Evolutionary conservation across 2,888 invertebrate species (phyloP), one percentile per base, ranked within the genome.

Genomic region (Eubasilissa splendida): DNA sequence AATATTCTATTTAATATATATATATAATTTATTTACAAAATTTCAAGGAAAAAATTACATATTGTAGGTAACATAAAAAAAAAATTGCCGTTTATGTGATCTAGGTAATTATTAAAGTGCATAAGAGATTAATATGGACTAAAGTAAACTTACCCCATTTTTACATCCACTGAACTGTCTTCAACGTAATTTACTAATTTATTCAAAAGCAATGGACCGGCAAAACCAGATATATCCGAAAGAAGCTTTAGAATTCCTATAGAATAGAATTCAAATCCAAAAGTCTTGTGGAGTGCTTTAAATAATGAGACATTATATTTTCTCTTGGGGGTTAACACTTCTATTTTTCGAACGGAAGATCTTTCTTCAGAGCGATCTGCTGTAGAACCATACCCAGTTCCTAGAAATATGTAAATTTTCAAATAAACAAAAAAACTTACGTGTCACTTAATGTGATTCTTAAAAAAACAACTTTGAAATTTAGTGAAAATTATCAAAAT

Each of bases 201-300:
- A 86, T 96, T 97, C 1, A 99, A 90, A 54, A 99, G 89, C 81
- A 99, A 88, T 0, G 99, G 99, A 0, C 97, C 97, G 31, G 95
- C 95, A 89, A 99, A 99, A 1, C 95, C 95, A 3, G 95, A 91
- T 85, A 93, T 92, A 86, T 99, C 99, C 0, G 96, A 94, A 5
- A 95, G 86, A 65, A 99, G 91, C 87, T 96, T 96, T 11, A 97
- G 88, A 79, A 96, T 86, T 54, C 97, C 98, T 85, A 98, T 93
- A 63, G 93, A 92, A 86, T 97, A 97, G 89, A 97, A 97, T 86
- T 96, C 94, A 77, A 92, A 86, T 65, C 96, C 96, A 86, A 96
- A 97, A 85, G 94, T 93, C 80, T 90, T 90, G 87, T 96, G 95
- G 66, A 97, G 88, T 0, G 95, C 94, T 85, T 91, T 90, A 0